phyloP scores from a whole-genome alignment of 1,140 invertebrate genomes.

The Drosophila navojoa region DNA sequence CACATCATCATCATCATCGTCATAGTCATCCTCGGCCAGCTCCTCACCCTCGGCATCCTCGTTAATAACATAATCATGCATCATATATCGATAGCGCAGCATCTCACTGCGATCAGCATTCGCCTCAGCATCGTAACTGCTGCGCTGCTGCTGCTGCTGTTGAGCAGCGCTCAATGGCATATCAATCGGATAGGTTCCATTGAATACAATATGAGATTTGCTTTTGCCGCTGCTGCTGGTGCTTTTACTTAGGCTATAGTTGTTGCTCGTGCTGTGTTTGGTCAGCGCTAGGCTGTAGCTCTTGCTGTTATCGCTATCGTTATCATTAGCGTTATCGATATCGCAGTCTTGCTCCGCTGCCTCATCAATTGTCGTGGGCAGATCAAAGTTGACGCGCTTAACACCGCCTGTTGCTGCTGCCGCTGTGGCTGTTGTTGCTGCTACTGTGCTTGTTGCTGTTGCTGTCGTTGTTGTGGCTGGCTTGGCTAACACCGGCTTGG shows the following conservation, averaged over 20 bases:
- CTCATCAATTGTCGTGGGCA: slow-evolving; percentile 66
- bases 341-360: slow-evolving; percentile 55
- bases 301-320: slow-evolving; percentile 11
- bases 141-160: slow-evolving; percentile 52
- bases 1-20: slow-evolving; percentile 50
- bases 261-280: slow-evolving; percentile 10
- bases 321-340: slow-evolving; percentile 32
- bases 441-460: background rate
- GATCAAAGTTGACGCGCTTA: slow-evolving; percentile 76
- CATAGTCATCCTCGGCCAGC: slow-evolving; percentile 55
- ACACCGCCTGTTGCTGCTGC: slow-evolving; percentile 41
- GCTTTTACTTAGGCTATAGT: slow-evolving; percentile 10
- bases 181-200: slow-evolving; percentile 92
- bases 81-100: slow-evolving; percentile 71
- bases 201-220: slow-evolving; percentile 86
- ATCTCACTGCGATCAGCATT: slow-evolving; percentile 68
- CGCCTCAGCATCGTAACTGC: slow-evolving; percentile 72
- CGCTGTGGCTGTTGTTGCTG: background rate
- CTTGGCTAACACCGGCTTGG: slow-evolving; percentile 58
- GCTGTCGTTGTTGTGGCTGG: slow-evolving; percentile 26
- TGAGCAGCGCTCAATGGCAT: slow-evolving; percentile 83
- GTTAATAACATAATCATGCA: slow-evolving; percentile 69
- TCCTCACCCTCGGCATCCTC: slow-evolving; percentile 71
- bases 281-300: slow-evolving; percentile 37
- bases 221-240: slow-evolving; percentile 14